phyloP scores from a whole-genome alignment of 2,113 vertebrate species.

The Saimiri boliviensis region DNA sequence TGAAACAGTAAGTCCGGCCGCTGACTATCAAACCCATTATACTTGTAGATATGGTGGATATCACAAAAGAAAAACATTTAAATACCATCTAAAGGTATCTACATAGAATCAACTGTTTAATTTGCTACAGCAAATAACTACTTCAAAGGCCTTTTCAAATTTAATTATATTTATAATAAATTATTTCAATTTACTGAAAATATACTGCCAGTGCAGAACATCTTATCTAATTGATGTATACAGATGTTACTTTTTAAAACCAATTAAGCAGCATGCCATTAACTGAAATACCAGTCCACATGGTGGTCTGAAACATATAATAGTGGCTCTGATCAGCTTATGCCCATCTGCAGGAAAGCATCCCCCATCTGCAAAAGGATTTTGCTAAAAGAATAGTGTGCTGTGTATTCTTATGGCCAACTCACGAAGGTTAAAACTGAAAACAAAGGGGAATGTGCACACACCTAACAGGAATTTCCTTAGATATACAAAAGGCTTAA shows the following conservation, averaged over 20 bases:
- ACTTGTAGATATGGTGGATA: neutral
- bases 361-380: slow-evolving; percentile 61
- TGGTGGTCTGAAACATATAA: neutral
- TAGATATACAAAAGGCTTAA: slow-evolving; percentile 87
- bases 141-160: slow-evolving; percentile 18
- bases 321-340: slow-evolving; percentile 13
- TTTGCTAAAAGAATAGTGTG: slow-evolving; percentile 77
- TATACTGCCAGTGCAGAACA: neutral
- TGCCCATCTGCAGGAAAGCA: slow-evolving; percentile 66
- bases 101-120: slow-evolving; percentile 8
- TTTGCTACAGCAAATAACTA: neutral
- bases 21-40: neutral
- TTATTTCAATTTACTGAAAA: slow-evolving; percentile 10
- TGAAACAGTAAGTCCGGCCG: neutral
- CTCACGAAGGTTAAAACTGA: slow-evolving; percentile 74
- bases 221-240: neutral
- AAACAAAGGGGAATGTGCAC: slow-evolving; percentile 88
- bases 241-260: neutral
- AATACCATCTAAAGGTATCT: neutral
- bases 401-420: slow-evolving; percentile 71
- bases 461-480: slow-evolving; percentile 93
- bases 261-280: neutral
- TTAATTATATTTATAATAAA: slow-evolving; percentile 18
- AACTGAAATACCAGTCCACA: neutral
- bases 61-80: neutral